Base-by-base conservation (phyloP, 2,113 vertebrate species). In the cat (Felis catus) region DNA sequence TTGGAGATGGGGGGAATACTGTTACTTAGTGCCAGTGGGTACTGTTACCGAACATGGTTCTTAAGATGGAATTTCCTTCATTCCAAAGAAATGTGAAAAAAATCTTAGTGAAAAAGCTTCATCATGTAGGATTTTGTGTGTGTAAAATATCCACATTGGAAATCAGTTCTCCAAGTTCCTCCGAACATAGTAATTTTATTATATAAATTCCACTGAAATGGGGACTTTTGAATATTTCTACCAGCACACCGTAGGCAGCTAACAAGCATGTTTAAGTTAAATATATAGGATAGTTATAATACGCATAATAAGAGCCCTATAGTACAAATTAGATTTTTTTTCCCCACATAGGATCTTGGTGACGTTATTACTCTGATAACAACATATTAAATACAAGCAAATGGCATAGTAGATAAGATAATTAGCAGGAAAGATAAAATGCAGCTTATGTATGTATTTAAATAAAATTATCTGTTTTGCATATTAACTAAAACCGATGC, bases 61-160 rank as follows among this genome's bases (percentile, higher is more conserved):
- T 84, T 73, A 91, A 91, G 11, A 84, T 66, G 18, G 5, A 91
- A 83, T 31, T 74, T 83, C 63, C 48, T 70, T 87, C 41, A 95
- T 45, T 96, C 89, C 58, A 97, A 98, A 97, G 51, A 63, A 85
- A 14, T 2, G 51, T 68, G 97, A 94, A 66, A 58, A 27, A n/a
- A 63, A 89, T 81, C 61, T 39, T 13, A 94, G 23, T 79, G 80
- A 4, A 82, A 98, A 97, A 94, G 66, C 15, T 2, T 89, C 18
- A 66, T 1, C 41, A 4, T 55, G 5, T 23, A 96, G 3, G 0
- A 51, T 92, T 45, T 89, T 45, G 76, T 41, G 41, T 92, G 65
- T 55, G 53, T 92, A 18, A 71, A 78, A 6, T 53, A 91, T 33
- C 96, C 39, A 66, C 4, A 55, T 53, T 61, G 0, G 13, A 86